Conservation (phyloP, 2,888 invertebrate genomes). For the Lepidochitona cinerea region DNA sequence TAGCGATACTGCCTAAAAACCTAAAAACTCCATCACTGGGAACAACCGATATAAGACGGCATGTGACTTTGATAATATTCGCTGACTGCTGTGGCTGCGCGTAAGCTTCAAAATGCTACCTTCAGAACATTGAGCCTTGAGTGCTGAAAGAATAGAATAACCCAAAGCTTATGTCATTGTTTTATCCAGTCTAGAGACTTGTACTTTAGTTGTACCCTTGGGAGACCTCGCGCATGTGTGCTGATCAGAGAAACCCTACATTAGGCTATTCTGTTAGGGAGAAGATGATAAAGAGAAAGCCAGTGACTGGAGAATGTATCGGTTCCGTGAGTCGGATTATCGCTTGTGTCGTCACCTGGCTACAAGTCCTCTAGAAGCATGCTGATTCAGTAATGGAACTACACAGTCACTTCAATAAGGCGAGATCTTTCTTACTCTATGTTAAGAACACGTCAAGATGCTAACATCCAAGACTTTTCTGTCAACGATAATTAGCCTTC, state of each 20-base stretch:
- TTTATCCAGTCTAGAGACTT: not conserved
- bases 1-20: not conserved
- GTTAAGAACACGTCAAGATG: not conserved
- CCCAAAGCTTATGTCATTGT: not conserved
- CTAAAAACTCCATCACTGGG: not conserved
- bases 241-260: no score
- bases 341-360: not conserved
- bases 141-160: not conserved
- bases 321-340: not conserved
- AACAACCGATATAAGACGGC: not conserved
- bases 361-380: not conserved
- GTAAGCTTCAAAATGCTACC: no score
- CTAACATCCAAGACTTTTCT: not conserved
- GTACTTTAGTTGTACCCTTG: not conserved
- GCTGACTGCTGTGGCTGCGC: no score
- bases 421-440: not conserved
- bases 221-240: not conserved
- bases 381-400: not conserved
- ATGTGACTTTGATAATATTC: not conserved
- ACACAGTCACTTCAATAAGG: not conserved
- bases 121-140: no score
- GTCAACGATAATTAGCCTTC: not conserved
- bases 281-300: not conserved
- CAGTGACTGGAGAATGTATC: not conserved
- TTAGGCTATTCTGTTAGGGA: no score